Base-by-base conservation (phyloP, 2,888 invertebrate species). In the Lepidocyrtinus sp. region DNA sequence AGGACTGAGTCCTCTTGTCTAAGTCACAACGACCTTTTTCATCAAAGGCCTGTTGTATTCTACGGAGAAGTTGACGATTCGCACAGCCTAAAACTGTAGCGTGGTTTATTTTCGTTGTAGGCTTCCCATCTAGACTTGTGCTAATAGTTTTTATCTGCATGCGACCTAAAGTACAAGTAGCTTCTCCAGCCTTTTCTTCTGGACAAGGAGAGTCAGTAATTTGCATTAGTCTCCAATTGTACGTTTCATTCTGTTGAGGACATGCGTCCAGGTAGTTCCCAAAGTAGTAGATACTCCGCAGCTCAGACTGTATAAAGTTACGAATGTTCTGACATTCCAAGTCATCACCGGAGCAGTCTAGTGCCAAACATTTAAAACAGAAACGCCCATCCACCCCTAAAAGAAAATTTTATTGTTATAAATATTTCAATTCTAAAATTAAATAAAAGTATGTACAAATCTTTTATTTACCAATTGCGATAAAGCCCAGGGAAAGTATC, bases 71-170 rank as follows among this genome's bases (percentile, higher is more conserved):
- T 22, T 75, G 45, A 0, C 75, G 24, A n/a, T 79, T 78, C 0
- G 84, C 83, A 76, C 86, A 86, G 1, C 86, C 86, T 25, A 86
- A 24, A 12, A 86, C 79, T 1, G 85, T 84, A n/a, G 82, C 86
- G 63, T 85, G 82, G 19, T 75, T 76, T n/a, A 74, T 67, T 15
- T 64, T 27, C 12, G 25, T 55, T 7, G 19, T 17, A 0, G 15
- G 2, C 27, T 62, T 76, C 0, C 17, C 22, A 1, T 63, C 27
- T 12, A 69, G 59, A 0, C 65, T 19, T 7, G 36, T 67, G 9
- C 68, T 64, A 0, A 50, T 72, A 1, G 84, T 71, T 9, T 75
- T 68, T 0, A 86, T 71, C 65, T 81, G 82, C 19, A 86, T 76
- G 61, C 84, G 17, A 5, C 86, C 85, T 2, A 84, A 24, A 0